phyloP scores from a whole-genome alignment of 2,113 vertebrate species.

The Dicerorhinus sumatrensis region DNA sequence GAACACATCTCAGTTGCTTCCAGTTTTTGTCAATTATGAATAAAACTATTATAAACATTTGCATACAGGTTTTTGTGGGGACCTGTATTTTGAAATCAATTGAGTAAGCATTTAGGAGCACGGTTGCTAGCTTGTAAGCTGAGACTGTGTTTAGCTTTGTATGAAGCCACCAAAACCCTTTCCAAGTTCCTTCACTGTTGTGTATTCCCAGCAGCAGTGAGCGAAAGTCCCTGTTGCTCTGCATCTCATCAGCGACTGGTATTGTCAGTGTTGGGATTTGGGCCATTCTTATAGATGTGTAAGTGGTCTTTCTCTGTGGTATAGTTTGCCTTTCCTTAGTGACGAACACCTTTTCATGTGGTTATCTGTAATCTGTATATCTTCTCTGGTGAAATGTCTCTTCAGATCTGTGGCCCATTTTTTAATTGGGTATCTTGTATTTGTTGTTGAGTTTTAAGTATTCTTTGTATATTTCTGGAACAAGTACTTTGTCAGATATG shows the following conservation, averaged over 20 bases:
- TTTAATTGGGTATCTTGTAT: neutral
- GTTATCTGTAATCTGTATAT: neutral
- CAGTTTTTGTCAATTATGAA: neutral
- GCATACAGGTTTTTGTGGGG: neutral
- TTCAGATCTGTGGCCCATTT: neutral
- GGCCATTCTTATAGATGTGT: neutral
- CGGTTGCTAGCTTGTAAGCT: rapidly evolving
- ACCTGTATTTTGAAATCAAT: neutral
- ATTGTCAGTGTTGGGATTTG: rapidly evolving
- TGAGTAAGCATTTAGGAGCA: neutral
- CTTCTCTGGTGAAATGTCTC: neutral
- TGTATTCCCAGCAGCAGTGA: neutral
- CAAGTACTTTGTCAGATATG: neutral
- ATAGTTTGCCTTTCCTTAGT: neutral
- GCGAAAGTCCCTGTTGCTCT: rapidly evolving
- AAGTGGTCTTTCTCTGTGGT: neutral
- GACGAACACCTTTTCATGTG: neutral
- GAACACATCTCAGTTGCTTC: neutral
- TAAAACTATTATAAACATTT: neutral
- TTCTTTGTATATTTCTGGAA: neutral
- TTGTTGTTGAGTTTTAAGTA: neutral
- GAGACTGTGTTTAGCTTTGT: neutral
- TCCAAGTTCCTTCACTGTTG: neutral
- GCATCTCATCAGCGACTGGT: rapidly evolving
- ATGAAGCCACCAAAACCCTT: neutral